Base-by-base conservation (phyloP, 1,140 invertebrate species). In the Gryllus bimaculatus region DNA sequence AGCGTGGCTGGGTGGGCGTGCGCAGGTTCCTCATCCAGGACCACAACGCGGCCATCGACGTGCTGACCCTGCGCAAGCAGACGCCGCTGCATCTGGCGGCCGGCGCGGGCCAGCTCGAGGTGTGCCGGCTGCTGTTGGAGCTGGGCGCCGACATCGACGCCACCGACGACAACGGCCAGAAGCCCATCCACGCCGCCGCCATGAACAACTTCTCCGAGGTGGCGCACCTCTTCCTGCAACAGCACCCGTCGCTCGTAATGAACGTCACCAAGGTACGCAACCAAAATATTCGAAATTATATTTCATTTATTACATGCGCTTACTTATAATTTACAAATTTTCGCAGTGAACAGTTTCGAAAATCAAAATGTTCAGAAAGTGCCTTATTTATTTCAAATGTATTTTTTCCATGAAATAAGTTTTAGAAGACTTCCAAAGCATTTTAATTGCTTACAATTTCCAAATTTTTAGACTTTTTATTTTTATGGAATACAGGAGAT, bases 201-300 rank as follows among this genome's bases (percentile, higher is more conserved):
- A 96, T 99, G 89, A 98, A 99, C 85, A 98, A 99, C 86, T 98
- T 95, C 85, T 96, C 97, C 8, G 97, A 99, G 89, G 98, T 99
- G 8, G 96, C 97, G 13, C 97, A 99, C 86, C 87, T 99, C 76
- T 99, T 99, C 86, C 88, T 99, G 47, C 96, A 99, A 85, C 92
- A 97, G 85, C 95, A 98, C 86, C 96, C 97, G 0, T 97, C 96
- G 82, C 88, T 98, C 73, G 95, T 98, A 47, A 95, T 96, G 89
- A 95, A 96, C 73, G 95, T 95, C 15, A 98, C 96, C 79, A 97
- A 96, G 86, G 90, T 84, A 77, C 81, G 76, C 15, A 0, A 8
- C 26, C 5, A 8, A 26, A 76, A 8, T 47, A 1, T 1, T 39
- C 26, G 5, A 1, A 39, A 39, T 39, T 2, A 39, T 39, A 1